A percentile compares a stretch with the other conserved stretches of the same genome.
These are phyloP conservation scores for Tursiops truncatus DNA, from an alignment of 2,113 vertebrate species.

Conservation along the genomic window DNA sequence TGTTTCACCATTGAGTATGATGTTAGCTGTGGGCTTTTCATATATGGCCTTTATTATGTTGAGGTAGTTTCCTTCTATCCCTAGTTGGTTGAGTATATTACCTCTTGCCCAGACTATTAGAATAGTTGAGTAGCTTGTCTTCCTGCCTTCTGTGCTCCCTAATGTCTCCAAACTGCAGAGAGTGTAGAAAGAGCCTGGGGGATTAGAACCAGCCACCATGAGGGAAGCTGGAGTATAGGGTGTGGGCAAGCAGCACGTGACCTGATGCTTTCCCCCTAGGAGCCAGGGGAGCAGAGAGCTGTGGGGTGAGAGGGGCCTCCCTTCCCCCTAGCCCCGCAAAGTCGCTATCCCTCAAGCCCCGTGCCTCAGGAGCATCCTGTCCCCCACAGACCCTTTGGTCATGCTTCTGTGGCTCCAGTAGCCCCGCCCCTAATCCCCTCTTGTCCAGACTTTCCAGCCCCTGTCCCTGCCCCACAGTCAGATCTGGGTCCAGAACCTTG, in stretches of 20 bases:
- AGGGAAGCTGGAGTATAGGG: neutral
- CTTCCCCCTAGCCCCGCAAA: neutral
- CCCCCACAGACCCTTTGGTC: neutral
- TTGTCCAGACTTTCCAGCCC: neutral
- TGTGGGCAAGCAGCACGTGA: neutral
- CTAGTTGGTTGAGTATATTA: neutral
- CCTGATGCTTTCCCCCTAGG: neutral
- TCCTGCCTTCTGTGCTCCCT: neutral
- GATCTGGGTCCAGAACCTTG: neutral
- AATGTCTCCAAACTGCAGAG: neutral
- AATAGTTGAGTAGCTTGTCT: neutral
- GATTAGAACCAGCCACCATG: neutral
- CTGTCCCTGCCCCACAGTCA: rapidly evolving
- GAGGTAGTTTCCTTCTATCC: neutral
- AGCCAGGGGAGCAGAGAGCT: neutral
- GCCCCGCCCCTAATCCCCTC: rapidly evolving
- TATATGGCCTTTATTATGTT: neutral
- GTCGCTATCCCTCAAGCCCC: neutral
- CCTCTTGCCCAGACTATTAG: neutral
- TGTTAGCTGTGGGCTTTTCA: neutral
- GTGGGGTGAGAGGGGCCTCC: neutral
- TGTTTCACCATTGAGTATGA: neutral
- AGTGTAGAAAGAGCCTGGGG: neutral
- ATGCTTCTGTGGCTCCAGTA: rapidly evolving
- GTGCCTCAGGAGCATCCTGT: neutral